Evolutionary conservation across 2,113 vertebrate genomes (phyloP).

Genomic region (Gadus macrocephalus): DNA sequence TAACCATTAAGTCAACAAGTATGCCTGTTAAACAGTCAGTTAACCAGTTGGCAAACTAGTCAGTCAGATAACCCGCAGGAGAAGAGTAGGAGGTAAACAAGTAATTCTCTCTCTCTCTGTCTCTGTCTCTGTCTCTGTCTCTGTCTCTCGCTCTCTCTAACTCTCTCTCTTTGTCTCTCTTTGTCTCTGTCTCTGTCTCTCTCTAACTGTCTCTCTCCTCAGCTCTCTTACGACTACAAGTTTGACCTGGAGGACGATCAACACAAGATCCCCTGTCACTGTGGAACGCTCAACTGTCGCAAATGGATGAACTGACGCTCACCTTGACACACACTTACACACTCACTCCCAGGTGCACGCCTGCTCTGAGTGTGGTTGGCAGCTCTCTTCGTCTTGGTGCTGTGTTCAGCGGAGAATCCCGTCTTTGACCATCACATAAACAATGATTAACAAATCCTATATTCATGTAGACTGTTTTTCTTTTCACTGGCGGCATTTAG

Average conservation of each 20-base stretch:
- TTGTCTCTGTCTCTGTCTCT: constrained; percentile 33
- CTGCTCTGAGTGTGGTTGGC: constrained; percentile 48
- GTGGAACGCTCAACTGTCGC: constrained; percentile 95
- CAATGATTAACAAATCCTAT: not conserved
- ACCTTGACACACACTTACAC: constrained; percentile 12
- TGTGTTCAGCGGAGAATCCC: not conserved
- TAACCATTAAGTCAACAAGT: no score
- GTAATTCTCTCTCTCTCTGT: no score
- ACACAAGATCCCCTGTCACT: constrained; percentile 99
- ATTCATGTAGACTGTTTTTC: no score
- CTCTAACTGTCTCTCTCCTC: constrained; percentile 66
- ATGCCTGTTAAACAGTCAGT: no score
- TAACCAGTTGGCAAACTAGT: no score
- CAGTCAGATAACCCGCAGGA: no score
- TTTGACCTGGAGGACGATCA: constrained; percentile 99
- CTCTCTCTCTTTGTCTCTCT: no score
- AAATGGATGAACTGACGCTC: constrained; percentile 97
- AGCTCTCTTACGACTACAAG: constrained; percentile 97
- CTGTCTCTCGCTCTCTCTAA: constrained; percentile 70
- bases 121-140: constrained; percentile 54
- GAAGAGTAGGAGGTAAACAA: no score
- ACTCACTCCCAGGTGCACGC: constrained; percentile 54
- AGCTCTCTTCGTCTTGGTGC: constrained; percentile 7
- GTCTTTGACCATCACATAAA: not conserved
- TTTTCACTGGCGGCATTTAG: not conserved